These are phyloP conservation scores for Tapirus indicus DNA, from an alignment of 2,797 vertebrate genomes.

Conservation along the genomic window DNA sequence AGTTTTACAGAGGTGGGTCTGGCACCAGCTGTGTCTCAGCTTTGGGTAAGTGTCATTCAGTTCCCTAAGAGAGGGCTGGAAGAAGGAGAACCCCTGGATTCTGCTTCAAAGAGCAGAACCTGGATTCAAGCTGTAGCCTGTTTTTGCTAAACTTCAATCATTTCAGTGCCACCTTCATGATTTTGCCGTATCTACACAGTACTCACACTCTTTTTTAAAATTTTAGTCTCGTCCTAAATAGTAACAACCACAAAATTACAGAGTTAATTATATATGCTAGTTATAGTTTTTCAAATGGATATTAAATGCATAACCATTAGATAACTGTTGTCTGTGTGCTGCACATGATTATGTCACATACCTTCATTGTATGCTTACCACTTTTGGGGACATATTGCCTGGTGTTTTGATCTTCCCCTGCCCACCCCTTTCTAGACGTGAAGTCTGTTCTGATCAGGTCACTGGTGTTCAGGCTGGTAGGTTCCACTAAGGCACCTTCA, in stretches of 20 bases:
- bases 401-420: not conserved
- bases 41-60: not conserved
- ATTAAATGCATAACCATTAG: not conserved
- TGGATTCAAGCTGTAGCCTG: not conserved
- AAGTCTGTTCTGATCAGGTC: not conserved
- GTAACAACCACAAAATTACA: not conserved
- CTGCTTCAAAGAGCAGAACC: not conserved
- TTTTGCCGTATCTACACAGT: not conserved
- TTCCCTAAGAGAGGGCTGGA: not conserved
- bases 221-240: not conserved
- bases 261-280: not conserved
- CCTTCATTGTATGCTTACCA: not conserved
- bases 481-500: not conserved
- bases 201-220: not conserved
- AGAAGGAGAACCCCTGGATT: not conserved
- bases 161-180: not conserved
- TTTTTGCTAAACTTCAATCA: not conserved
- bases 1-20: not conserved
- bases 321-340: not conserved
- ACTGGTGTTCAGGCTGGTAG: not conserved
- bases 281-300: not conserved
- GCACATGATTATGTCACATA: too few relatives aligned
- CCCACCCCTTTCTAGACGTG: not conserved
- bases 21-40: not conserved
- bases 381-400: not conserved